These are phyloP conservation scores for Pseudoips prasinana DNA, from an alignment of 2,888 invertebrate genomes.

Conservation along the genomic window DNA sequence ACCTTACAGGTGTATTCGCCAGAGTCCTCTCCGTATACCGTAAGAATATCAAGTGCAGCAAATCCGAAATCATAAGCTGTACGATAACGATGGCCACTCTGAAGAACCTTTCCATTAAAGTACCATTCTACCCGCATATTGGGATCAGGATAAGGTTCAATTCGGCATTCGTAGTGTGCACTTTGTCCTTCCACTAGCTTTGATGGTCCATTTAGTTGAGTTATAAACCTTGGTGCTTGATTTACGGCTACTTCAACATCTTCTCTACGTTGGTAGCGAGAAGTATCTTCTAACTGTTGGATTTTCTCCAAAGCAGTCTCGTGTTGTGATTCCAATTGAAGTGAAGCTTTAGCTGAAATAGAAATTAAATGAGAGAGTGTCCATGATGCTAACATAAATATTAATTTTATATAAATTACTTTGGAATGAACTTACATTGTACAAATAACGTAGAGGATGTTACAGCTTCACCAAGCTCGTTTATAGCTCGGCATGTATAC, in stretches of 20 bases:
- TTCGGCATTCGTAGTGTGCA: slow-evolving; percentile 95
- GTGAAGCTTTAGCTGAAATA: slow-evolving; percentile 90
- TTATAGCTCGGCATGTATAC: slow-evolving; percentile 96
- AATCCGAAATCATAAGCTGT: slow-evolving; percentile 98
- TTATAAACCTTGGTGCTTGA: slow-evolving; percentile 92
- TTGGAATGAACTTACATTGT: slow-evolving; percentile 91
- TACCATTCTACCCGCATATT: slow-evolving; percentile 96
- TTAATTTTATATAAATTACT: too few relatives aligned
- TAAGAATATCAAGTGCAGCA: slow-evolving; percentile 96
- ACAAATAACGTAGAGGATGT: slow-evolving; percentile 96
- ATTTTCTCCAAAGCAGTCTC: slow-evolving; percentile 94
- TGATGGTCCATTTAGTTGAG: slow-evolving; percentile 92
- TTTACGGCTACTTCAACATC: slow-evolving; percentile 91
- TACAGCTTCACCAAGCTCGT: slow-evolving; percentile 96
- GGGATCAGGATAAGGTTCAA: slow-evolving; percentile 95
- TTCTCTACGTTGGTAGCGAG: slow-evolving; percentile 89
- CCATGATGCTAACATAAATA: not conserved
- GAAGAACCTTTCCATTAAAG: slow-evolving; percentile 94
- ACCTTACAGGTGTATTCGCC: slow-evolving; percentile 95
- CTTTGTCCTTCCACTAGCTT: slow-evolving; percentile 93
- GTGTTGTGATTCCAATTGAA: slow-evolving; percentile 94
- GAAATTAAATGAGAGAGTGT: slow-evolving; percentile 15
- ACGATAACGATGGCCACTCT: slow-evolving; percentile 94
- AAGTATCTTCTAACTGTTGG: slow-evolving; percentile 91
- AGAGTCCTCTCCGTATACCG: slow-evolving; percentile 96